Evolutionary conservation across 2,888 invertebrate genomes (phyloP).

Genomic region (Apotomis betuletana): DNA sequence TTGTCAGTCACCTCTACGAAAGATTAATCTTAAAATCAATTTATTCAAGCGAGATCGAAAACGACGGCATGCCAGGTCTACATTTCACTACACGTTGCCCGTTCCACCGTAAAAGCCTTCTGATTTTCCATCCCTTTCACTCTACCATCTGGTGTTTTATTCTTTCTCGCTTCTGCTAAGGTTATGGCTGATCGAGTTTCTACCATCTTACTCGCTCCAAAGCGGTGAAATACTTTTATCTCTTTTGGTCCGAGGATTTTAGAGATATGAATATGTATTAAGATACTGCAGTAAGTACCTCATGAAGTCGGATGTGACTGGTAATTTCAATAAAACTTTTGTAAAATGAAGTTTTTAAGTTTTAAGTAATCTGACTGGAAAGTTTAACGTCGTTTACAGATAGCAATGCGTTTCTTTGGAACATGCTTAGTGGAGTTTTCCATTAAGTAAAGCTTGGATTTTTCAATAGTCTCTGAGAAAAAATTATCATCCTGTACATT

Average conservation of each 20-base stretch:
- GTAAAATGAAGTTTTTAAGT: slow-evolving; percentile 55
- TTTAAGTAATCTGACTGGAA: slow-evolving; percentile 56
- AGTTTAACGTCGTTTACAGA: slow-evolving; percentile 48
- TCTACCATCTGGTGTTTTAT: slow-evolving; percentile 51
- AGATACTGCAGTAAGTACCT: slow-evolving; percentile 71
- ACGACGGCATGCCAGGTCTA: slow-evolving; percentile 73
- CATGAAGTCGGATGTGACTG: slow-evolving; percentile 68
- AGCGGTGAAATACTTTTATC: slow-evolving; percentile 81
- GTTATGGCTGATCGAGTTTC: slow-evolving; percentile 79
- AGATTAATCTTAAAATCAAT: slow-evolving; percentile 81
- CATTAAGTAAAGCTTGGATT: not conserved
- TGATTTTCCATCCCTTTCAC: slow-evolving; percentile 68
- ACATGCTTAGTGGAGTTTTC: slow-evolving; percentile 9
- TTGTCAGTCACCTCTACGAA: slow-evolving; percentile 64
- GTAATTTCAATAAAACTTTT: slow-evolving; percentile 68
- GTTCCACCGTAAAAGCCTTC: slow-evolving; percentile 83
- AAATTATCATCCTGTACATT: not conserved
- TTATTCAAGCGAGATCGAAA: slow-evolving; percentile 81
- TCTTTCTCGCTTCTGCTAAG: slow-evolving; percentile 62
- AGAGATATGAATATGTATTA: slow-evolving; percentile 80
- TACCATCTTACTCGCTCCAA: slow-evolving; percentile 81
- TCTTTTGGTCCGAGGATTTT: slow-evolving; percentile 74
- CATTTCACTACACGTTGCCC: slow-evolving; percentile 80
- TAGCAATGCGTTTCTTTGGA: slow-evolving; percentile 7
- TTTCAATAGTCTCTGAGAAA: not conserved